Base-by-base conservation (phyloP, 2,888 invertebrate species). In the Nemotelus nigrinus region DNA sequence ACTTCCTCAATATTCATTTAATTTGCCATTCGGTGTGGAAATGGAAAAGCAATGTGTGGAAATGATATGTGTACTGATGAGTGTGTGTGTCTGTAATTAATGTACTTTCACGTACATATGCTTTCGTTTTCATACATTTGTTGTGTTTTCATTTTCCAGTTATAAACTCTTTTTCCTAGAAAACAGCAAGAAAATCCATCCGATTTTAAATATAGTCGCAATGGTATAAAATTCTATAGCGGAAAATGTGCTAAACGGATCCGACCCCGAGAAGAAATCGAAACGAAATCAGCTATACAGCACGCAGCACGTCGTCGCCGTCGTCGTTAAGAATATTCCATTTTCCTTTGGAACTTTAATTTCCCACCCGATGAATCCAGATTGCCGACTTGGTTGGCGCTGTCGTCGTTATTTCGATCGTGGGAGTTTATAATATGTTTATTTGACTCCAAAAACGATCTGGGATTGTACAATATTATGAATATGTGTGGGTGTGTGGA, bases 201-300 rank as follows among this genome's bases (percentile, higher is more conserved):
- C 55, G 50, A 60, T 57, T 47, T 60, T 74, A 63, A 74, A 74
- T 74, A 74, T 74, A 74, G 74, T 60, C 72, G 25, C 53, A 7
- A 55, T 5, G 43, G 48, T 63, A 60, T 50, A 63, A 74, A 74
- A 74, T 60, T 47, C 74, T 60, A 74, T 74, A 45, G 74, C 60
- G 63, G 39, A 47, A 74, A 74, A 63, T 74, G 60, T 47, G 63
- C 74, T 74, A 74, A 74, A 74, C 63, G 74, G 48, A 74, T 74
- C 70, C 55, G 63, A 60, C 5, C 48, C 25, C 39, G 41, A 3
- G 63, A 48, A 60, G n/a, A 71, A 45, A 10, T 71, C 41, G 47
- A 50, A 50, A 4, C 74, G 74, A 60, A 74, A 74, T 74, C 74
- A 74, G 63, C 74, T 74, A 74, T 74, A 74, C 74, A 41, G 25